Conservation (phyloP, 2,797 vertebrate genomes). For the Acipenser ruthenus region DNA sequence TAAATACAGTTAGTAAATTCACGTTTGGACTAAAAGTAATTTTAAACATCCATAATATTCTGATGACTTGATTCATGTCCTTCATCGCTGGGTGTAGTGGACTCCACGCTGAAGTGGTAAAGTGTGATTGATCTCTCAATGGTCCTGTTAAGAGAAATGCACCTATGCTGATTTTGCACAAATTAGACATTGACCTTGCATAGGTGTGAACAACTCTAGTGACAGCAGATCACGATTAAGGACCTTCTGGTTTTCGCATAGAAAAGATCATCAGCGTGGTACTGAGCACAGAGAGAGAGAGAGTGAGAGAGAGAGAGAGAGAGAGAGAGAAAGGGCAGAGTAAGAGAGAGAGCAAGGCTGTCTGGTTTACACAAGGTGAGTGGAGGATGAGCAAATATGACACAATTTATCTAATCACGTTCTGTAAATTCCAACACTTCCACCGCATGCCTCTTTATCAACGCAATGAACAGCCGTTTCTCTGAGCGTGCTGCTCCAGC, state of each 20-base stretch:
- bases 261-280: conserved; percentile 87
- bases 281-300: conserved; percentile 70
- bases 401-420: not conserved
- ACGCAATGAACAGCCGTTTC: not conserved
- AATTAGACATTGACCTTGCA: no score
- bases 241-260: conserved; percentile 98
- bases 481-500: not conserved
- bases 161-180: no score
- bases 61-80: no score
- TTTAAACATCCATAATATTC: no score
- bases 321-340: not conserved
- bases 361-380: not conserved
- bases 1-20: no score
- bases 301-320: conserved; percentile 9
- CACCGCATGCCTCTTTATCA: not conserved
- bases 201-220: conserved; percentile 54
- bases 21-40: no score
- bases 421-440: not conserved
- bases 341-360: not conserved
- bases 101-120: conserved; percentile 12
- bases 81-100: no score
- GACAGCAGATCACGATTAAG: conserved; percentile 87
- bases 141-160: conserved; percentile 73
- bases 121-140: conserved; percentile 53
- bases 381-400: not conserved